Base-by-base conservation (phyloP, 2,797 vertebrate species). In the Sebastes hopkinsi region DNA sequence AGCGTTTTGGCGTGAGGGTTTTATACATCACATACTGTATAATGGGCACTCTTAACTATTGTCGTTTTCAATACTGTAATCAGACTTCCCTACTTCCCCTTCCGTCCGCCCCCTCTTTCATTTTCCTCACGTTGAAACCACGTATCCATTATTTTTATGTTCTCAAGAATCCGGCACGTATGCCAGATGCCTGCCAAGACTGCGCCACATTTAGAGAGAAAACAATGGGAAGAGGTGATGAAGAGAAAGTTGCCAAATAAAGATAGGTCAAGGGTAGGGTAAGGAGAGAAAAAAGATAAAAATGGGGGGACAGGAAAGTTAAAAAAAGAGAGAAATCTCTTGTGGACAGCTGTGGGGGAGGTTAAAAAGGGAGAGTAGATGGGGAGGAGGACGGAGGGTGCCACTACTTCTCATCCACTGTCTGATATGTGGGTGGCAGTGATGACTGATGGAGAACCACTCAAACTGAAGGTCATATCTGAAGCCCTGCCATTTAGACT, bases 391-490 rank as follows among this genome's bases (percentile, higher is more conserved):
- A 79, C 9, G 58, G 70, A 78, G 62, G 69, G 75, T 67, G 34
- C 77, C 59, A 61, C 87, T 73, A 60, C 80, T 79, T 70, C 77
- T 84, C 85, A 86, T 86, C 88, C 86, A 81, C 80, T 66, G 79
- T 92, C 77, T 92, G 91, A 93, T 92, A 85, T 81, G 83, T 85
- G 84, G 91, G 89, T 88, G 92, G 90, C 88, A 82, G 90, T 22
- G 80, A 88, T 92, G 93, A 94, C 88, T 90, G 93, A 94, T 95
- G 91, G 88, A 84, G 81, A 85, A 69, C 71, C 83, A 85, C 92
- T 93, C 82, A 79, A 90, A 86, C 73, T 92, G 92, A 94, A 95
- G 93, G 94, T 95, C 93, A 93, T 71, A 90, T 88, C 80, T 59
- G n/a, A 92, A 89, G 85, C 85, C 79, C 75, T 92, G 88, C 92